A percentile compares a stretch with the other conserved stretches of the same genome.
Evolutionary conservation across 2,888 invertebrate species (phyloP).

Genomic region (Thera britannica): DNA sequence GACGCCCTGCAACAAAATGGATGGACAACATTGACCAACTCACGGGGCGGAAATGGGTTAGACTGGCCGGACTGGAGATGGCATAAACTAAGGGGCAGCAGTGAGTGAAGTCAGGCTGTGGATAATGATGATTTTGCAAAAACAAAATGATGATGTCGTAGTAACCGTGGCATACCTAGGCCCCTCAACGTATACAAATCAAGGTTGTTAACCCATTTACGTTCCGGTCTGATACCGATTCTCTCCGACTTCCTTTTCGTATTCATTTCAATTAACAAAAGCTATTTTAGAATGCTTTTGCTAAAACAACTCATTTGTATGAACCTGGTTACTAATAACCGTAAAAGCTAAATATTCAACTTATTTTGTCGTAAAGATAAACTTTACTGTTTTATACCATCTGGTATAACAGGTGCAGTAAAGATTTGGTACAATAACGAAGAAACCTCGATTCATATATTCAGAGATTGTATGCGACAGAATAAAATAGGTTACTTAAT

Average conservation of each 20-base stretch:
- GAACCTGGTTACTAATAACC: constrained; percentile 9
- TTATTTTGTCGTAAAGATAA: constrained; percentile 15
- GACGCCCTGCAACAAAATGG: too few species aligned
- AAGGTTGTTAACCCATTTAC: constrained; percentile 80
- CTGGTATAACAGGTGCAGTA: background rate
- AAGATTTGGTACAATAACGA: background rate
- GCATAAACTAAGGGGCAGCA: too few species aligned
- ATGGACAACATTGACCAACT: too few species aligned
- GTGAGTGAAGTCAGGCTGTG: too few species aligned
- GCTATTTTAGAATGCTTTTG: constrained; percentile 27
- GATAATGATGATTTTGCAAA: constrained; percentile 23
- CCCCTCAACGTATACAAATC: constrained; percentile 66
- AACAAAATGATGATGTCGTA: constrained; percentile 40
- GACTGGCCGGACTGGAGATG: too few species aligned
- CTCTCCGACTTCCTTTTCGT: constrained; percentile 61
- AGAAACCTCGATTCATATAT: background rate
- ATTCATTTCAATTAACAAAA: constrained; percentile 54
- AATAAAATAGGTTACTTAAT: too few species aligned
- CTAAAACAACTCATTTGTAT: constrained; percentile 27
- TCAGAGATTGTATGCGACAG: background rate
- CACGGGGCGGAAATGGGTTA: too few species aligned
- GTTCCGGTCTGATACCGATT: constrained; percentile 77
- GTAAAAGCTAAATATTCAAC: constrained; percentile 7
- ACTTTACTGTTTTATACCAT: background rate
- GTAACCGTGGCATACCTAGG: constrained; percentile 55